Conservation (phyloP, 2,797 vertebrate species). For the Saxicola maurus region DNA sequence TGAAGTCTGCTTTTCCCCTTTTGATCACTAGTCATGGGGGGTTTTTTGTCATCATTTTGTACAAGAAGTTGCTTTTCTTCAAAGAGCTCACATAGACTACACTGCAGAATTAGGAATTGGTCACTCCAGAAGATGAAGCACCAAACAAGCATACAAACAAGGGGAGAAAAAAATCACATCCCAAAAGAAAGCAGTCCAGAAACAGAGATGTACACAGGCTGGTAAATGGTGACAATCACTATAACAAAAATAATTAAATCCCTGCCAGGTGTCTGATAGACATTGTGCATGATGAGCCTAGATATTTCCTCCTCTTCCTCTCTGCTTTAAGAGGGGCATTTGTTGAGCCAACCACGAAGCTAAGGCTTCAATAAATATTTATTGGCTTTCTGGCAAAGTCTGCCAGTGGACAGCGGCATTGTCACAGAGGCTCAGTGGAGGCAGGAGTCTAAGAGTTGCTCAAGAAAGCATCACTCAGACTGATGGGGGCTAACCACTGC, state of each 20-base stretch:
- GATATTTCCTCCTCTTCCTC: not conserved
- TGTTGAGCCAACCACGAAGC: not conserved
- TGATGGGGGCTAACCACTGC: not conserved
- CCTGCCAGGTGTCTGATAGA: not conserved
- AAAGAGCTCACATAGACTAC: not conserved
- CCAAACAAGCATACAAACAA: not conserved
- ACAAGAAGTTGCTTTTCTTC: not conserved
- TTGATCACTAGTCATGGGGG: not conserved
- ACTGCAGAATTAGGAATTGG: not conserved
- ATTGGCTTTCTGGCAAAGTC: not conserved
- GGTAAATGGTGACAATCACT: not conserved
- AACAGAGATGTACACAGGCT: not conserved
- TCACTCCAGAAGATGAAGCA: not conserved
- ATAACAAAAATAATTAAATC: slow-evolving; percentile 18
- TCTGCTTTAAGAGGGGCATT: not conserved
- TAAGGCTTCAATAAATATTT: not conserved
- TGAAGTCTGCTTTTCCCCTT: not conserved
- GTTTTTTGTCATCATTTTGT: not conserved
- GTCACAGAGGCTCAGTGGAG: not conserved
- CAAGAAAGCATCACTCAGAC: slow-evolving; percentile 11
- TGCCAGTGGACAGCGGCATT: not conserved
- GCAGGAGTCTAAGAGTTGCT: not conserved
- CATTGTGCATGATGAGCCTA: not conserved
- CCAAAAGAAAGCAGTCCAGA: not conserved
- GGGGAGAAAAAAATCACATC: not conserved